Evolutionary conservation across 2,113 vertebrate species (phyloP).

Genomic region (Microtus oregoni): DNA sequence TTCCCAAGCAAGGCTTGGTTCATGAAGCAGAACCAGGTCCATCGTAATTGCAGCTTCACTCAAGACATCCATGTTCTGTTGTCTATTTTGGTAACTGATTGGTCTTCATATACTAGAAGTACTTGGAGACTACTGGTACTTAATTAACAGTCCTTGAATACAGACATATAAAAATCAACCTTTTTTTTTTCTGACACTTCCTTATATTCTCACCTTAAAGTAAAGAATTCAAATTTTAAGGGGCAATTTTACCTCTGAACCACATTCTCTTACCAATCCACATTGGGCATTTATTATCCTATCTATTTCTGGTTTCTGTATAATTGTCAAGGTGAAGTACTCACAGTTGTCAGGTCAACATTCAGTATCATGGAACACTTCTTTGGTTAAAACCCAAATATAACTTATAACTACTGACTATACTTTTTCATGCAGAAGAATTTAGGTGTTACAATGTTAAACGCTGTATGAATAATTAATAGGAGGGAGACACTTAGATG

Average conservation of each 20-base stretch:
- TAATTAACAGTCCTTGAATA: conserved; percentile 19
- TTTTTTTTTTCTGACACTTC: neutral
- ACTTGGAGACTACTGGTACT: neutral
- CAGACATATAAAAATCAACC: neutral
- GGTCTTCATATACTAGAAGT: neutral
- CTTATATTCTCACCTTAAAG: conserved; percentile 2
- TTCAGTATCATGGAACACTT: neutral
- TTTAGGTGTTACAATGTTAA: conserved; percentile 67
- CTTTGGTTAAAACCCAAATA: neutral
- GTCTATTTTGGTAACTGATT: neutral
- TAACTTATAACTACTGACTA: conserved; percentile 20
- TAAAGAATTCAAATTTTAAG: neutral
- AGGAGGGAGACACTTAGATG: conserved; percentile 66
- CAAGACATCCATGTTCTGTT: neutral
- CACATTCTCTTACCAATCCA: neutral
- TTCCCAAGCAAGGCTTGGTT: neutral
- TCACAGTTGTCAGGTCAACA: neutral
- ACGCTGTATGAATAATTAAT: conserved; percentile 75
- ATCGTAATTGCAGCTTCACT: neutral
- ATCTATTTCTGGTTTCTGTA: neutral
- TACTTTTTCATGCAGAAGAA: conserved; percentile 62
- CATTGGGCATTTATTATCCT: neutral
- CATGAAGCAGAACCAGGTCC: neutral
- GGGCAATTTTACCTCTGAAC: neutral
- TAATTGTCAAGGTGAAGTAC: neutral